Percentiles rank a stretch among this genome's conserved stretches.
phyloP scores from a whole-genome alignment of 2,797 vertebrate genomes.

The Anisognathus igniventris region DNA sequence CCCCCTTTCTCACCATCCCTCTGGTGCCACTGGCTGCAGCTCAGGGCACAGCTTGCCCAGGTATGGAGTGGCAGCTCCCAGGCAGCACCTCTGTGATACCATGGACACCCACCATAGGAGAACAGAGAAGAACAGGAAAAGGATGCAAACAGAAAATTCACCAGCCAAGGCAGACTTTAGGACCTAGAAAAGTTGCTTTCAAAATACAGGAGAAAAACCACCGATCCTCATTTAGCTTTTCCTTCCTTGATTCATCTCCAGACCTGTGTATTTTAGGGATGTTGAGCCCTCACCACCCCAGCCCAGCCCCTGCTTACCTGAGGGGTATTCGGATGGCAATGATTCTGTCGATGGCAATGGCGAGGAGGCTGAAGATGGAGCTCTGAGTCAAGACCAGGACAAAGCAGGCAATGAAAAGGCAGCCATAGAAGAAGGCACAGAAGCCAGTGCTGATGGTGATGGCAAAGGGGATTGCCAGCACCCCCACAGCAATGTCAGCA shows the following conservation, averaged over 20 bases:
- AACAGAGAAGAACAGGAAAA: not conserved
- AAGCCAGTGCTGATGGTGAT: constrained; percentile 93
- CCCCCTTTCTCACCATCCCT: not conserved
- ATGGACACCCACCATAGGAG: not conserved
- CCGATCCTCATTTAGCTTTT: not conserved
- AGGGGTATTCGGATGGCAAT: constrained; percentile 93
- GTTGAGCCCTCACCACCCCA: not conserved
- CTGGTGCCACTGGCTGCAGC: not conserved
- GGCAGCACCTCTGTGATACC: not conserved
- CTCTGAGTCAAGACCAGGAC: constrained; percentile 94
- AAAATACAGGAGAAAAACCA: not conserved
- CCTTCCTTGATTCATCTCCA: not conserved
- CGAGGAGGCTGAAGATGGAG: constrained; percentile 96
- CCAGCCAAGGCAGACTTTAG: not conserved
- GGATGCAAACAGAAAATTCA: not conserved
- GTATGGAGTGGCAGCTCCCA: not conserved
- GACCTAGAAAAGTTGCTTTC: not conserved
- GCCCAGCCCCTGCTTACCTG: constrained; percentile 76
- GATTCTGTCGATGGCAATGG: constrained; percentile 93
- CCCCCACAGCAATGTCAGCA: constrained; percentile 92
- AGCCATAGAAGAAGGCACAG: constrained; percentile 92
- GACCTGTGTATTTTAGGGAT: not conserved
- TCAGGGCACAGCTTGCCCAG: not conserved
- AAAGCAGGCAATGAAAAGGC: constrained; percentile 95
- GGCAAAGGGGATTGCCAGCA: constrained; percentile 93